Percentiles rank a stretch among this genome's conserved stretches.
Conservation (phyloP, 2,113 vertebrate species). For the Alces alces region DNA sequence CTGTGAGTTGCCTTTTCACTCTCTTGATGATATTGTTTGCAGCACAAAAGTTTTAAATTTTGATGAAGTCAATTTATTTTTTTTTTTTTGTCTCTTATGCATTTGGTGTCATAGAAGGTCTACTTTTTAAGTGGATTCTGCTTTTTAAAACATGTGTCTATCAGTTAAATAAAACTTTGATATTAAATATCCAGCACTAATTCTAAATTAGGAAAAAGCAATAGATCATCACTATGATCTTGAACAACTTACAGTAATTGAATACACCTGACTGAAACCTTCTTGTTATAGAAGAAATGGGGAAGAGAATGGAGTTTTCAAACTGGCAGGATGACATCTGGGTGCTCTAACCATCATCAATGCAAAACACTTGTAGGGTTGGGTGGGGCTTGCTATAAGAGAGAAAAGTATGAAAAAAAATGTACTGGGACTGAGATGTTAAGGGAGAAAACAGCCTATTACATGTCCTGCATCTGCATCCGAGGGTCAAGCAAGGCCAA, state of each 20-base stretch:
- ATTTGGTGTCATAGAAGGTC: not conserved
- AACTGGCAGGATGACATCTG: not conserved
- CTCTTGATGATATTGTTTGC: not conserved
- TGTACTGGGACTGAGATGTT: not conserved
- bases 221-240: not conserved
- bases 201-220: not conserved
- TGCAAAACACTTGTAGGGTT: not conserved
- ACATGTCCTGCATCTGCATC: not conserved
- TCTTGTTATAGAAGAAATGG: not conserved
- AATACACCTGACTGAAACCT: not conserved
- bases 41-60: not conserved
- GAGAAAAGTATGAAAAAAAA: not conserved
- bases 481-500: not conserved
- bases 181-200: not conserved
- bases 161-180: not conserved
- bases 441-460: not conserved
- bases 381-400: not conserved
- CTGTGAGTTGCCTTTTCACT: not conserved
- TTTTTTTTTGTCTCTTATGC: not conserved
- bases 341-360: no score
- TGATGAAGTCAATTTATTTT: not conserved
- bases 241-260: not conserved
- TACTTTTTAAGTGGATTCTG: constrained; percentile 7
- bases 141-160: not conserved
- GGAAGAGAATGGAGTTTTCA: not conserved